Base-by-base conservation (phyloP, 2,113 vertebrate genomes). In the Macquaria ambigua region DNA sequence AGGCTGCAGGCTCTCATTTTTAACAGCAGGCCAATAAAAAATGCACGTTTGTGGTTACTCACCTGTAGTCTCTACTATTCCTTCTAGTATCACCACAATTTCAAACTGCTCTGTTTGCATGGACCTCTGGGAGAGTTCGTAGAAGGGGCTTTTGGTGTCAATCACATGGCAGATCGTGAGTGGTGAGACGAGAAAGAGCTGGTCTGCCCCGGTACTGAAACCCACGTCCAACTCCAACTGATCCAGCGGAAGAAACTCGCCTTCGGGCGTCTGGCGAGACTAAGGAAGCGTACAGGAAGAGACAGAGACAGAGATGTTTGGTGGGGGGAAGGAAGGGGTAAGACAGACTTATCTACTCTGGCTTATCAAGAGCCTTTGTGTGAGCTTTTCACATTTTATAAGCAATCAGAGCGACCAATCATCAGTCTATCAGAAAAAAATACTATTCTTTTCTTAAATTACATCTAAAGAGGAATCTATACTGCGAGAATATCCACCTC, bases 91-190 rank as follows among this genome's bases (percentile, higher is more conserved):
- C 94, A 99, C 98, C 86, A 99, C 98, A 46, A 99, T 99, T 95
- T 99, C 98, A 77, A 99, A 99, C 95, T 99, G 98, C 94, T 99
- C 98, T 0, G 93, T 98, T 81, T 98, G 98, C 97, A 99, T 99
- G 96, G 98, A 99, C 87, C 97, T 96, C 95, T 99, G 98, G 12
- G 98, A 99, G 53, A 99, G 96, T 85, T 99, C 98, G 85, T 99
- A 99, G 96, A 99, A 99, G 90, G 98, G 98, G 95, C 98, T 99
- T 96, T 99, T 99, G 95, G 97, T 93, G 91, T 99, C 98, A 52
- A 99, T 99, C 95, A 99, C 97, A 84, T 99, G 98, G 96, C 98
- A 99, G 96, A 99, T 99, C 61, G 98, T 99, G 87, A 99, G 98
- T 0, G 98, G 98, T 50, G 98, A 99, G 92, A 99, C 98, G 85